These are phyloP conservation scores for Rhamphomyia laevipes DNA, from an alignment of 2,888 invertebrate genomes.

Conservation along the genomic window DNA sequence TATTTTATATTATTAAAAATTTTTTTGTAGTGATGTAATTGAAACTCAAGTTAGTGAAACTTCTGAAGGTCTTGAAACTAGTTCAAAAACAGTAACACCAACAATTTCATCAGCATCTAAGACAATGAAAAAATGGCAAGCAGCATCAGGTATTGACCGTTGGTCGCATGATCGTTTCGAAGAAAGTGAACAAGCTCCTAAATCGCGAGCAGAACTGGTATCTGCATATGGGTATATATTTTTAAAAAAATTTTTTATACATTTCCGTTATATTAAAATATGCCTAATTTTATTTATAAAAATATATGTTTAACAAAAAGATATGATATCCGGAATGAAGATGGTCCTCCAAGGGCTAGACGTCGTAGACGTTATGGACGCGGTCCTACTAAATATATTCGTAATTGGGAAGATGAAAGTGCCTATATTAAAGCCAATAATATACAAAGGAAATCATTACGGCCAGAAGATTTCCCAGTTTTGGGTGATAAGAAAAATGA, in stretches of 20 bases:
- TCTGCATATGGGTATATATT: constrained; percentile 77
- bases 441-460: constrained; percentile 31
- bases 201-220: constrained; percentile 72
- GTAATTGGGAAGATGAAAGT: constrained; percentile 88
- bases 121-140: constrained; percentile 37
- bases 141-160: constrained; percentile 43
- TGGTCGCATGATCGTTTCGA: constrained; percentile 74
- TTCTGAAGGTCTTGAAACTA: constrained; percentile 31
- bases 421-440: constrained; percentile 57
- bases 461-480: constrained; percentile 48
- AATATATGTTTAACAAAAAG: constrained; percentile 16
- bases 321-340: constrained; percentile 89
- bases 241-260: neutral
- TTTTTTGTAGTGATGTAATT: constrained; percentile 28
- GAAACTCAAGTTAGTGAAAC: constrained; percentile 21
- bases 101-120: constrained; percentile 32
- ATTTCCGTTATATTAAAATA: too few relatives aligned
- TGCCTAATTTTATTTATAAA: neutral
- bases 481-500: constrained; percentile 26
- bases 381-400: constrained; percentile 82
- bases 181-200: constrained; percentile 59
- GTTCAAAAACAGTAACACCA: constrained; percentile 21
- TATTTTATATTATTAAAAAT: neutral
- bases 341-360: constrained; percentile 78
- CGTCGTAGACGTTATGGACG: constrained; percentile 79